These are phyloP conservation scores for Chinchilla lanigera DNA, from an alignment of 2,113 vertebrate species.

Conservation along the genomic window DNA sequence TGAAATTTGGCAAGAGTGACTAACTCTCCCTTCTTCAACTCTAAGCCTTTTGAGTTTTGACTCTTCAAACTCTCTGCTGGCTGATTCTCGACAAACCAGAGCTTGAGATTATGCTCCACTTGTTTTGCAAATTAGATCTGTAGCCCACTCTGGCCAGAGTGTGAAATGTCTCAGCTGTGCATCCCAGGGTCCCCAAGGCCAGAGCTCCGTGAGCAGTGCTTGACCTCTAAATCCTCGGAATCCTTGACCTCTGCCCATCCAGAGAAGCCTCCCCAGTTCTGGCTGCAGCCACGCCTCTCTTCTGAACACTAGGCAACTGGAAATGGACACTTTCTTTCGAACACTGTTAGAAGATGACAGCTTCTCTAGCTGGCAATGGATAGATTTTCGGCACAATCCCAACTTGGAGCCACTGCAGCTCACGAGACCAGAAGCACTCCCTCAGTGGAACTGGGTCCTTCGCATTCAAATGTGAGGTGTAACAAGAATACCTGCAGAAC, in stretches of 20 bases:
- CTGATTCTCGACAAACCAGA: not conserved
- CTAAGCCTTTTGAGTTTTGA: not conserved
- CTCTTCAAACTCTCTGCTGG: not conserved
- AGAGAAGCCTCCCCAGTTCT: not conserved
- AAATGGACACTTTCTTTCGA: not conserved
- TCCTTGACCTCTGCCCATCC: not conserved
- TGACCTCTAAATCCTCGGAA: too few species aligned
- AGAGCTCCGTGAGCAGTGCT: not conserved
- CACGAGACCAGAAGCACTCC: not conserved
- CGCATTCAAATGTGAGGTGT: not conserved
- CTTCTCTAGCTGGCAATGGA: not conserved
- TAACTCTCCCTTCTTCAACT: slow-evolving; percentile 47
- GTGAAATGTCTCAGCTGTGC: not conserved
- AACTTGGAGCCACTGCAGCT: not conserved
- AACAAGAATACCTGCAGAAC: not conserved
- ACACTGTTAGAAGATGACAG: not conserved
- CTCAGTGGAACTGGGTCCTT: not conserved
- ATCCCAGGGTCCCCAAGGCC: not conserved
- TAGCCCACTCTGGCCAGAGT: not conserved
- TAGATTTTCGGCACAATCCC: not conserved
- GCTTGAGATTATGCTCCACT: not conserved
- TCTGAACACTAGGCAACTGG: not conserved
- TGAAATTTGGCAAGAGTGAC: slow-evolving; percentile 22
- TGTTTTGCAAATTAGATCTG: not conserved
- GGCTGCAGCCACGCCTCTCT: not conserved